Conservation (phyloP, 2,888 invertebrate genomes). For the Zaprionus bogoriensis region DNA sequence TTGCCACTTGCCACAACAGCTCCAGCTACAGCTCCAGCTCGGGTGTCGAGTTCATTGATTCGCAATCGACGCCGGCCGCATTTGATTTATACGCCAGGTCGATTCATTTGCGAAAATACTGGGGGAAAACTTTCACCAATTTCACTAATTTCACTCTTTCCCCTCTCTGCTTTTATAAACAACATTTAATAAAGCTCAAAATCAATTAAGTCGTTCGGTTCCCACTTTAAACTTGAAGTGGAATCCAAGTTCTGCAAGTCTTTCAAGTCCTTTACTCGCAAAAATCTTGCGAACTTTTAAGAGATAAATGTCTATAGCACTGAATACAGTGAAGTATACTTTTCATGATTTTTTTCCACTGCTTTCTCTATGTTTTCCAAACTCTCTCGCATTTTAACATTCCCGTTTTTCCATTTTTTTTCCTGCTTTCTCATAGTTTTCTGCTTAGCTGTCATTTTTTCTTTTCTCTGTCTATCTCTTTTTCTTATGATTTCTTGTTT, state of each 20-base stretch:
- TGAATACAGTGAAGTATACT: too few relatives aligned
- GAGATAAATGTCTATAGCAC: too few relatives aligned
- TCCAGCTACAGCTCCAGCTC: not conserved
- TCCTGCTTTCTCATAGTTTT: not conserved
- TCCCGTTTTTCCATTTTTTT: too few relatives aligned
- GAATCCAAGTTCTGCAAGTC: not conserved
- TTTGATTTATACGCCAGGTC: constrained; percentile 45
- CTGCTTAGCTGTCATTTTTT: too few relatives aligned
- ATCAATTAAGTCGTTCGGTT: constrained; percentile 40
- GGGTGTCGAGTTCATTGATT: constrained; percentile 60
- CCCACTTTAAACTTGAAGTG: not conserved
- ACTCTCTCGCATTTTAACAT: too few relatives aligned
- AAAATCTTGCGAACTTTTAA: too few relatives aligned
- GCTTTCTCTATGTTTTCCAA: not conserved
- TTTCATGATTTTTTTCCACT: too few relatives aligned
- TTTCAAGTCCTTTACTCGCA: not conserved
- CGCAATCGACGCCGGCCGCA: constrained; percentile 49
- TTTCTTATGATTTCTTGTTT: not conserved
- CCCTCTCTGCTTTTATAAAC: constrained; percentile 31
- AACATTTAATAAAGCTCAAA: constrained; percentile 29
- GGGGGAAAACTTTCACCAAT: constrained; percentile 25
- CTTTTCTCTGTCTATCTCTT: not conserved
- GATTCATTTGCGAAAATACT: not conserved
- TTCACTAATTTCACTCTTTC: constrained; percentile 7
- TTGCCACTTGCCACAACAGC: constrained; percentile 17